Evolutionary conservation across 2,888 invertebrate genomes (phyloP), one percentile per base, ranked within the genome.

Genomic region (Caradrina clavipalpis): DNA sequence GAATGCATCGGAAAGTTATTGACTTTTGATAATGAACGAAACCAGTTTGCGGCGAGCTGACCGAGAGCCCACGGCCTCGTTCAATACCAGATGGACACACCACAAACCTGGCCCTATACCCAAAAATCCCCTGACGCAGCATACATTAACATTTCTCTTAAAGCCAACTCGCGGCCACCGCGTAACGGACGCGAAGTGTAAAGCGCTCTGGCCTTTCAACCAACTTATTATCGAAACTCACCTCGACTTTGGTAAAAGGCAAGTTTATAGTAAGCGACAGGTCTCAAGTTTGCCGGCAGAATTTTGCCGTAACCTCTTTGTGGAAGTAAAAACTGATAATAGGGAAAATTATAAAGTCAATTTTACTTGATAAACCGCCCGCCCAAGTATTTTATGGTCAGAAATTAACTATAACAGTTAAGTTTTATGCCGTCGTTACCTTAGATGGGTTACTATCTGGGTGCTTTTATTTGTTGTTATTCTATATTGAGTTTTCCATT

Each of bases 1-100:
- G 89, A 92, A 93, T 94, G 94, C 93, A 94, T 94, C 95, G 89
- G 93, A 95, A 95, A 95, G 95, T 95, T 96, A 96, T 96, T 96
- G 95, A 96, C 95, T 95, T 95, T 95, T 95, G 95, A 93, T 95
- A 95, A 95, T 96, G 95, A 89, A 89, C 81, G 54, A 93, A 96
- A 96, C 95, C 94, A 92, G 95, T 96, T 95, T 94, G 91, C 87
- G 89, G 89, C 89, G 82, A 88, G 89, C 91, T 95, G 95, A 95
- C 95, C 95, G 94, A 93, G 92, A 93, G 93, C 88, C 87, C 87
- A 85, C 92, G 94, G 91, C 95, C 95, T 88, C 93, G 93, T 93
- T 95, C 92, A 93, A 93, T 94, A 95, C 90, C 93, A 93, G 90
- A 89, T 86, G 86, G 84, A 84, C 87, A 81, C 85, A 91, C 88